phyloP scores from a whole-genome alignment of 2,797 vertebrate genomes.

The Hyperoplus lanceolatus region DNA sequence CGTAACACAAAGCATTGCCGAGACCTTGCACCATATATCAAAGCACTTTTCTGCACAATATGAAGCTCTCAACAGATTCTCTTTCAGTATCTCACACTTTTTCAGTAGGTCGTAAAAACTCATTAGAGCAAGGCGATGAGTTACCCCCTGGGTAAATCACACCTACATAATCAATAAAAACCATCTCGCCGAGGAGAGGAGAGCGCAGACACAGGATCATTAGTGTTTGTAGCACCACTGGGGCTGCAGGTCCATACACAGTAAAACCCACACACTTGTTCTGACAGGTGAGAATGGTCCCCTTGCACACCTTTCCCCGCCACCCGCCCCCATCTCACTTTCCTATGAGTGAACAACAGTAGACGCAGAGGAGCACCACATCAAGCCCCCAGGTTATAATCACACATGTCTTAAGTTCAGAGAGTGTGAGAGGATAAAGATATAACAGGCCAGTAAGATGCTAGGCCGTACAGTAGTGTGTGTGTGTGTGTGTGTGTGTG shows the following conservation, averaged over 20 bases:
- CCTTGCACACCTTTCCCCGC: constrained; percentile 72
- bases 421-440: constrained; percentile 70
- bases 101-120: constrained; percentile 31
- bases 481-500: constrained; percentile 23
- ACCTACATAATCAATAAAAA: constrained; percentile 80
- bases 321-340: constrained; percentile 49
- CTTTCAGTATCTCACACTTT: constrained; percentile 52
- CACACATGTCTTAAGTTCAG: constrained; percentile 79
- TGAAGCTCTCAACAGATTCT: constrained; percentile 25
- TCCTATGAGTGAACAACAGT: constrained; percentile 64
- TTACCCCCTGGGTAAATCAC: constrained; percentile 43
- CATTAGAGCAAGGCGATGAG: constrained; percentile 28
- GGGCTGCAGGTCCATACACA: constrained; percentile 67
- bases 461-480: constrained; percentile 47
- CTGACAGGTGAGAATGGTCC: constrained; percentile 90
- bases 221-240: constrained; percentile 69
- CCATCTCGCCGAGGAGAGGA: constrained; percentile 30
- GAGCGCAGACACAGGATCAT: constrained; percentile 75
- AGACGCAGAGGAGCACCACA: constrained; percentile 76
- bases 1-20: background rate
- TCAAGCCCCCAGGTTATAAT: constrained; percentile 84
- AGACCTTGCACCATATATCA: constrained; percentile 1
- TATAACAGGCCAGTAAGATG: constrained; percentile 56
- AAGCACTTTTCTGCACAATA: constrained; percentile 2
- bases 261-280: constrained; percentile 80